phyloP scores from a whole-genome alignment of 2,797 vertebrate species.

The Hipposideros larvatus region DNA sequence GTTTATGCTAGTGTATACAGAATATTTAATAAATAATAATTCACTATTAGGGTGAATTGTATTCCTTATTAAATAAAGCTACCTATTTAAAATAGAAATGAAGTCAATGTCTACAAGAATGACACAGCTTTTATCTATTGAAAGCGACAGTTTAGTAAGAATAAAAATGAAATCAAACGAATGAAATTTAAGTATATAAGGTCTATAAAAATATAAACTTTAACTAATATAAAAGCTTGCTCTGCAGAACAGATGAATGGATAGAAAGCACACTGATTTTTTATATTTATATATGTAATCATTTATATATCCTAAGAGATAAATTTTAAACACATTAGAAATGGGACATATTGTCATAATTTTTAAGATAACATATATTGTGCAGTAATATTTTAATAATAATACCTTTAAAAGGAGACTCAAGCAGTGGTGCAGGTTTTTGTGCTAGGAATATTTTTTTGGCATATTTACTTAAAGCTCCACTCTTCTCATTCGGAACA shows the following conservation, averaged over 20 bases:
- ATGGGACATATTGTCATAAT: slow-evolving; percentile 65
- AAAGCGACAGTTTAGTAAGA: slow-evolving; percentile 58
- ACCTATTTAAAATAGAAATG: slow-evolving; percentile 65
- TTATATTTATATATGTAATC: slow-evolving; percentile 73
- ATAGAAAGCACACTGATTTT: not conserved
- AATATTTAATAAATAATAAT: slow-evolving; percentile 74
- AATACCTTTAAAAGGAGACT: slow-evolving; percentile 98
- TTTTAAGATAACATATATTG: slow-evolving; percentile 76
- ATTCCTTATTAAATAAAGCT: slow-evolving; percentile 65
- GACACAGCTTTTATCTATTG: slow-evolving; percentile 68
- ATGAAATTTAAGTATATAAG: slow-evolving; percentile 70
- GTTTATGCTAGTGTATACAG: not conserved
- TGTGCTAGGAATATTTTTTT: slow-evolving; percentile 97
- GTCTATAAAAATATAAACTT: slow-evolving; percentile 62
- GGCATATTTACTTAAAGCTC: slow-evolving; percentile 97
- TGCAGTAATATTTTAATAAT: slow-evolving; percentile 77
- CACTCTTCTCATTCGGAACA: slow-evolving; percentile 97
- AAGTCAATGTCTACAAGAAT: slow-evolving; percentile 57
- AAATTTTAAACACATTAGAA: slow-evolving; percentile 76
- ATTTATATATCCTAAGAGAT: slow-evolving; percentile 79
- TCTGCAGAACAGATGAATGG: slow-evolving; percentile 68
- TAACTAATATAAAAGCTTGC: slow-evolving; percentile 56
- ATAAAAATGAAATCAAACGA: slow-evolving; percentile 71
- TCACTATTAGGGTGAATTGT: slow-evolving; percentile 61
- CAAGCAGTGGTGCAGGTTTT: slow-evolving; percentile 96